These are phyloP conservation scores for Mormyrops boulengeri DNA, from an alignment of 2,797 vertebrate genomes.

Conservation along the genomic window DNA sequence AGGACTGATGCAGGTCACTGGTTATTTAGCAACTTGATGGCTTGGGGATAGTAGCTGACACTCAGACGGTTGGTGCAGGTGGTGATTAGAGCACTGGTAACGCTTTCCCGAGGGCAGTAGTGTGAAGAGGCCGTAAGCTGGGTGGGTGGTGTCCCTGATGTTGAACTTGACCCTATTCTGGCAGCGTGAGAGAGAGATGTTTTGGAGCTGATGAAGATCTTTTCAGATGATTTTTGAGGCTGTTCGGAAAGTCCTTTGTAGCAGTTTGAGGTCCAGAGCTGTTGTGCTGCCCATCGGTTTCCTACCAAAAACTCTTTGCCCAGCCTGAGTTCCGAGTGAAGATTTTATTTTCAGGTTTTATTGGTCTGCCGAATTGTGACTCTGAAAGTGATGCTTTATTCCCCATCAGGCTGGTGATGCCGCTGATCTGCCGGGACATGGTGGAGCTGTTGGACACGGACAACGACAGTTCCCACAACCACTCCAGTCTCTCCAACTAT, in stretches of 20 bases:
- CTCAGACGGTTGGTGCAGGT: not conserved
- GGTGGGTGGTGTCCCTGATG: not conserved
- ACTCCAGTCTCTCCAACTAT: constrained; percentile 90
- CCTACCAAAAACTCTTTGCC: not conserved
- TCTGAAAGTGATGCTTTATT: constrained; percentile 11
- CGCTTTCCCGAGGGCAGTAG: not conserved
- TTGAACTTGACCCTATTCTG: not conserved
- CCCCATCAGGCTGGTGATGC: constrained; percentile 79
- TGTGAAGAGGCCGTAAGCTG: not conserved
- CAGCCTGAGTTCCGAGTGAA: not conserved
- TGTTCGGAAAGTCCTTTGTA: not conserved
- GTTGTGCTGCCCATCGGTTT: not conserved
- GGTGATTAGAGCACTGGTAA: not conserved
- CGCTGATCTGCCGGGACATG: constrained; percentile 89
- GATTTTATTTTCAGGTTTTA: not conserved
- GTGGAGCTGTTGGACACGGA: constrained; percentile 80
- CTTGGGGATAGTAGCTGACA: not conserved
- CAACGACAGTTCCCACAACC: constrained; percentile 66
- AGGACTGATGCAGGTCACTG: not conserved
- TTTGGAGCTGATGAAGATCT: not conserved
- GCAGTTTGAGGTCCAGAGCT: not conserved
- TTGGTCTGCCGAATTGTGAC: not conserved
- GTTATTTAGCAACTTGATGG: not conserved
- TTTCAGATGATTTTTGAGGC: not conserved
- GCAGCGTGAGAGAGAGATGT: not conserved